phyloP scores from a whole-genome alignment of 1,140 invertebrate species.

The Brachionus rotundiformis region DNA sequence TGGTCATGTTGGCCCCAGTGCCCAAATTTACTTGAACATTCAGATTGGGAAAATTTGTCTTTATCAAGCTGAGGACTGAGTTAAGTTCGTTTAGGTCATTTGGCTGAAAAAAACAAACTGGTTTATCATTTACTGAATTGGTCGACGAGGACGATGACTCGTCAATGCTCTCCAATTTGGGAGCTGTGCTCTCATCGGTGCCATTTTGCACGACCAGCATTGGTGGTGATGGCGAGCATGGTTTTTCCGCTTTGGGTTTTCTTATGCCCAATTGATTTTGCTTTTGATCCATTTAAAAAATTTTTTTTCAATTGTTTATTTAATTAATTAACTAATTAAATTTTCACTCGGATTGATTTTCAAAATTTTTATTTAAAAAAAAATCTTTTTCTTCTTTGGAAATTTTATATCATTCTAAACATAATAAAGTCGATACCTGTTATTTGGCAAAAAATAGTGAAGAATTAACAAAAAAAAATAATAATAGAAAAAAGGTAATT shows the following conservation, averaged over 20 bases:
- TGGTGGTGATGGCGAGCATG: neutral
- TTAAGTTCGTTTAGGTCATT: constrained; percentile 2
- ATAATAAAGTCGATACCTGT: no score
- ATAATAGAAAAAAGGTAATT: neutral
- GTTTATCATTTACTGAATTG: neutral
- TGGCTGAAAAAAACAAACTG: neutral
- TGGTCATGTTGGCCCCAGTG: neutral
- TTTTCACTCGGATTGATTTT: constrained; percentile 24
- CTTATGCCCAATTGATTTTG: neutral
- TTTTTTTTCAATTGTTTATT: neutral
- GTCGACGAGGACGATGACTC: constrained; percentile 13
- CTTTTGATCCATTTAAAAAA: neutral
- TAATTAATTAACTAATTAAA: neutral
- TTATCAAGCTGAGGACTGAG: neutral
- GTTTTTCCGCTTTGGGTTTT: neutral
- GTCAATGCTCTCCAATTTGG: constrained; percentile 12
- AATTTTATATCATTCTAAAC: constrained; percentile 6
- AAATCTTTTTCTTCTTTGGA: neutral
- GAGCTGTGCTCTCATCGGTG: neutral
- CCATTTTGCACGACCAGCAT: neutral
- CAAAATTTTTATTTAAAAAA: neutral
- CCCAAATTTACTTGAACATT: neutral
- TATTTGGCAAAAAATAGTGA: neutral
- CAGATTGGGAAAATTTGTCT: constrained; percentile 20
- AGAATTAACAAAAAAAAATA: neutral